Evolutionary conservation across 2,888 invertebrate species (phyloP).

Genomic region (Euphydryas editha): DNA sequence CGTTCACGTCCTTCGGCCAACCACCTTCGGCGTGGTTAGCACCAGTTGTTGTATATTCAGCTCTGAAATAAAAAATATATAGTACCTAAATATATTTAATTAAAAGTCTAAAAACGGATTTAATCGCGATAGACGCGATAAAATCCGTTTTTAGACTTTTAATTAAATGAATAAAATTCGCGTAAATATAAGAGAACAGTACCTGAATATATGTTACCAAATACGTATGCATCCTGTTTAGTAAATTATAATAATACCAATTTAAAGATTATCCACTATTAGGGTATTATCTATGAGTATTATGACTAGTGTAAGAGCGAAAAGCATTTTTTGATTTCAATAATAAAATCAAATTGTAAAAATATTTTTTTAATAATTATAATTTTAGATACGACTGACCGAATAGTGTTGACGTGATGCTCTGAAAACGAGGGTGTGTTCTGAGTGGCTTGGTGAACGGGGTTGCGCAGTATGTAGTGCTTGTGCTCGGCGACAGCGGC

Average conservation of each 20-base stretch:
- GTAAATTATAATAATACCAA: no score
- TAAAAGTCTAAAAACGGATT: no score
- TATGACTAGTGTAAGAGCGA: no score
- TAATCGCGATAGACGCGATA: no score
- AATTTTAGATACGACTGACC: conserved; percentile 52
- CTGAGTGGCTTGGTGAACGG: conserved; percentile 78
- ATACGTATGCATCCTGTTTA: no score
- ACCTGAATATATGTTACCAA: background rate
- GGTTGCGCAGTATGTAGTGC: conserved; percentile 78
- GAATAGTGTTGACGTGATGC: conserved; percentile 83
- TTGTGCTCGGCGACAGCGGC: conserved; percentile 59
- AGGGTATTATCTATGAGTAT: no score
- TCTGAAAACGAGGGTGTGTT: conserved; percentile 66
- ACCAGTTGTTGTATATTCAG: conserved; percentile 82
- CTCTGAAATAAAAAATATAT: conserved; percentile 58
- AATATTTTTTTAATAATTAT: background rate
- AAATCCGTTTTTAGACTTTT: no score
- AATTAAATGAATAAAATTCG: no score
- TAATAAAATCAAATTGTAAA: no score
- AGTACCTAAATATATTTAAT: background rate
- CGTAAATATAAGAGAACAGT: no score
- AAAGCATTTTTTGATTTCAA: no score
- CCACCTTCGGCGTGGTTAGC: conserved; percentile 91
- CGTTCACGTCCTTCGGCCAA: conserved; percentile 90
- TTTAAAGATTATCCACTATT: no score